Conservation (phyloP, 2,888 invertebrate species). For the Agapostemon virescens region DNA sequence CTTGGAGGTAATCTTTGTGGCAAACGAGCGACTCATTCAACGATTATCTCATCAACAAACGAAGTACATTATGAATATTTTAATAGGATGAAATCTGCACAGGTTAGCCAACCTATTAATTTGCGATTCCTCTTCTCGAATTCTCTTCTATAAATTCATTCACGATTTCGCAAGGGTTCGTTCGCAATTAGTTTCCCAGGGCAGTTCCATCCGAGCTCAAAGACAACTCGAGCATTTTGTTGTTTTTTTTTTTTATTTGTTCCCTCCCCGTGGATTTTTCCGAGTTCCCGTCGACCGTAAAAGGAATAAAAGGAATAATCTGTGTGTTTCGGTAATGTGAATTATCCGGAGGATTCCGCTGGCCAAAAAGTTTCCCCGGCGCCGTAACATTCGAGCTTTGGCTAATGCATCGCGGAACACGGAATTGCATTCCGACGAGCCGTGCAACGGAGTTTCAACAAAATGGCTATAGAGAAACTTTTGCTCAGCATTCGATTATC, state of each 20-base stretch:
- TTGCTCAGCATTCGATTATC: constrained; percentile 41
- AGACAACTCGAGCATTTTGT: not conserved
- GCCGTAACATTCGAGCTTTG: constrained; percentile 39
- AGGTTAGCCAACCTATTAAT: not conserved
- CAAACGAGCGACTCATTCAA: not conserved
- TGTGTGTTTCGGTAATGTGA: constrained; percentile 40
- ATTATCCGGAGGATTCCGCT: constrained; percentile 47
- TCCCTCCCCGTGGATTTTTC: constrained; percentile 5
- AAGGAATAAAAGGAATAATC: constrained; percentile 32
- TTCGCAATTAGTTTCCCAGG: not conserved
- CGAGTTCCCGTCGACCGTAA: not conserved
- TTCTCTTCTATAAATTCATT: not conserved
- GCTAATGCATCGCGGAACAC: constrained; percentile 52
- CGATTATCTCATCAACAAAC: not conserved
- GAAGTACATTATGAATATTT: not conserved
- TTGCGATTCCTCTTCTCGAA: not conserved
- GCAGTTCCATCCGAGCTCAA: not conserved
- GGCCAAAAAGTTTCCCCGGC: constrained; percentile 39
- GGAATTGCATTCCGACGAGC: constrained; percentile 56
- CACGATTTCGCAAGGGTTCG: not conserved
- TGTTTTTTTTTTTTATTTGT: not conserved
- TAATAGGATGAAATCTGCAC: not conserved
- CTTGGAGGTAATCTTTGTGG: not conserved
- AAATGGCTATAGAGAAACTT: constrained; percentile 47
- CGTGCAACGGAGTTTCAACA: constrained; percentile 45